Evolutionary conservation across 2,888 invertebrate species (phyloP).

Genomic region (Carcina quercana): DNA sequence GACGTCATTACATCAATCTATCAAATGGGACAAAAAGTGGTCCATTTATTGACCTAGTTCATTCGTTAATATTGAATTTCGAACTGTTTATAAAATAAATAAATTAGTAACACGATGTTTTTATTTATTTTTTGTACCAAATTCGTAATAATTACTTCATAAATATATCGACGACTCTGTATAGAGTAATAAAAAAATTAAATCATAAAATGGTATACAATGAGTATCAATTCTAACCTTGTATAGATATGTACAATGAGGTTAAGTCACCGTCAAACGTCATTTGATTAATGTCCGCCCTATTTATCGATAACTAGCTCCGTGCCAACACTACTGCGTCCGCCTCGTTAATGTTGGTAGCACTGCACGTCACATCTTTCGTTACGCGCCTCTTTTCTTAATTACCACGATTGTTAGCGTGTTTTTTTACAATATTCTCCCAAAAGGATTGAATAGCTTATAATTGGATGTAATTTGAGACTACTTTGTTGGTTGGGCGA

Average conservation of each 20-base stretch:
- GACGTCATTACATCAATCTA: no score
- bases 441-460: slow-evolving; percentile 68
- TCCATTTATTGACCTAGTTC: no score
- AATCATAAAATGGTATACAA: slow-evolving; percentile 17
- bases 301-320: slow-evolving; percentile 29
- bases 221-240: slow-evolving; percentile 18
- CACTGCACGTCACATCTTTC: slow-evolving; percentile 55
- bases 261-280: slow-evolving; percentile 4
- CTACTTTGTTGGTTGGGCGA: slow-evolving; percentile 59
- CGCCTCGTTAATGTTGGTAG: slow-evolving; percentile 57
- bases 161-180: no score
- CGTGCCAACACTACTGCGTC: slow-evolving; percentile 31
- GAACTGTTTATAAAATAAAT: no score
- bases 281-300: slow-evolving; percentile 7
- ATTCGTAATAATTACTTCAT: no score
- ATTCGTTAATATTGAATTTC: no score
- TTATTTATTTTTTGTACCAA: no score
- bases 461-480: slow-evolving; percentile 73
- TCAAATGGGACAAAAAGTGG: no score
- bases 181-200: no score
- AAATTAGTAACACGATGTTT: no score
- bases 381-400: slow-evolving; percentile 65
- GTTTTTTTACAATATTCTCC: slow-evolving; percentile 53
- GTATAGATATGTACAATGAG: slow-evolving; percentile 12
- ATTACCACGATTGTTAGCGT: slow-evolving; percentile 62